Base-by-base conservation (phyloP, 2,113 vertebrate genomes). In the Catagonus wagneri region DNA sequence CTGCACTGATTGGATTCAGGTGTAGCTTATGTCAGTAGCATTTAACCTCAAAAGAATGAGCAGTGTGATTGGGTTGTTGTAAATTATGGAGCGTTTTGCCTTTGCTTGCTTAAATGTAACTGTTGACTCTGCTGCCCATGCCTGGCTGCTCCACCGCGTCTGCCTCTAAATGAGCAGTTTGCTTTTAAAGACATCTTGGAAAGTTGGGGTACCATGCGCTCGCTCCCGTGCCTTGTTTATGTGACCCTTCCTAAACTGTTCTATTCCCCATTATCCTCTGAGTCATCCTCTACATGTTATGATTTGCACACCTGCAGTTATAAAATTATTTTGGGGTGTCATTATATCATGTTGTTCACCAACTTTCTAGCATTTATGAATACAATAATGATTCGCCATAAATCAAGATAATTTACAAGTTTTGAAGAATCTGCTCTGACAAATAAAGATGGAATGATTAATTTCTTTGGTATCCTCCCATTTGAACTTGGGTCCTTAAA, bases 1-100 rank as follows among this genome's bases (percentile, higher is more conserved):
- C 23, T 90, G 84, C 36, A 80, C 90, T 99, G 98, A 99, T 99
- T 99, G 98, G 98, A 98, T 99, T 98, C 99, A 99, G 99, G 98
- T 99, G 98, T 97, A 98, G 98, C 94, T 97, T 94, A 61, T 98
- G 96, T 98, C 98, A 95, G 87, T 97, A 98, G 98, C 97, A 97
- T 98, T 99, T 98, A 98, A 98, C 97, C 98, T 98, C 98, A 98
- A 96, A 97, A 98, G 98, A 98, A 94, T 36, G 95, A 97, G 97
- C 98, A 94, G 25, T 89, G 88, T 93, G 97, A 97, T 97, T 98
- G 97, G 96, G 89, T 66, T 71, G 97, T 96, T 96, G 96, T 97
- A 98, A 96, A 97, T 98, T 97, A 80, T 25, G 16, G 94, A 95
- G 96, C 91, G 13, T n/a, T 98, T 97, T 96, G 89, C 71, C 17